Conservation (phyloP, 2,888 invertebrate species). For the Dyspetes luteomarginatus region DNA sequence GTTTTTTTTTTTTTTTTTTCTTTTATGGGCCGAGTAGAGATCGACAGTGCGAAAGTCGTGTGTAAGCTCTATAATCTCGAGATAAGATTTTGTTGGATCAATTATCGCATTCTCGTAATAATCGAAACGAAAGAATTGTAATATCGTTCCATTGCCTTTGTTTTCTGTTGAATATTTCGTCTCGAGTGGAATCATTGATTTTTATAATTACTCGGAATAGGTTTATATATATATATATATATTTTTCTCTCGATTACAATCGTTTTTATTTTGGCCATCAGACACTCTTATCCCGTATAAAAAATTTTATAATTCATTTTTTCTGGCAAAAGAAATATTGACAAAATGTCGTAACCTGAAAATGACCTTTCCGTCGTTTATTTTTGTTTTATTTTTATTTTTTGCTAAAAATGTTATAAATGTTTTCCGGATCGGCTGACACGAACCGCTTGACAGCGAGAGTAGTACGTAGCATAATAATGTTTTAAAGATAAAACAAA, state of each 20-base stretch:
- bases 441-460: conserved; percentile 53
- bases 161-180: conserved; percentile 2
- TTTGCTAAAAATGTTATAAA: conserved; percentile 9
- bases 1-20: too few relatives aligned
- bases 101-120: conserved; percentile 5
- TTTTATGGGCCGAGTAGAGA: too few relatives aligned
- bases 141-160: conserved; percentile 43
- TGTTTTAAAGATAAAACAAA: conserved; percentile 65
- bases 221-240: too few relatives aligned
- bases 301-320: conserved; percentile 8
- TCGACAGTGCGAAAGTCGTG: too few relatives aligned
- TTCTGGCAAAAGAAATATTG: conserved; percentile 4
- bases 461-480: conserved; percentile 61
- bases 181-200: conserved; percentile 13
- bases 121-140: conserved; percentile 56
- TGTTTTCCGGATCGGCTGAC: conserved; percentile 14
- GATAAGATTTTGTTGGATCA: conserved; percentile 16
- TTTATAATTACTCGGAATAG: conserved; percentile 24
- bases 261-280: conserved; percentile 43
- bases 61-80: too few relatives aligned
- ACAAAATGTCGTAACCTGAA: conserved; percentile 22
- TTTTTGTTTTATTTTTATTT: too few relatives aligned
- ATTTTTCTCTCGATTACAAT: conserved; percentile 39
- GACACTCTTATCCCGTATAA: conserved; percentile 36
- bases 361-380: background rate